phyloP scores from a whole-genome alignment of 2,113 vertebrate species.

The Channa maculata region DNA sequence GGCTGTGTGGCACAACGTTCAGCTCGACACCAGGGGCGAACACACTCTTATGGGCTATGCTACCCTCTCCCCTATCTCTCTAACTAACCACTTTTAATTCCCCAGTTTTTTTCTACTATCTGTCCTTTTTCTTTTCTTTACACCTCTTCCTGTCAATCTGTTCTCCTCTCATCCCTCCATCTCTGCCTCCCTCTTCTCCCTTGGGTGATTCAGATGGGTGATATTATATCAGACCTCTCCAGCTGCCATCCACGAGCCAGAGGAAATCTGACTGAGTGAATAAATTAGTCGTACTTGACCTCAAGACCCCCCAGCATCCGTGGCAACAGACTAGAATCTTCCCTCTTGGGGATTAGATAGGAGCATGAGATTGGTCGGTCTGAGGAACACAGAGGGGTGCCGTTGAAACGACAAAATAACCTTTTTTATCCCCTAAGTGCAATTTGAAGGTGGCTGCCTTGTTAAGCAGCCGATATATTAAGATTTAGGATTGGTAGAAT shows the following conservation, averaged over 20 bases:
- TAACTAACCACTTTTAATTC: constrained; percentile 75
- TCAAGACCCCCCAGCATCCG: constrained; percentile 73
- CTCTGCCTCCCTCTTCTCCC: constrained; percentile 57
- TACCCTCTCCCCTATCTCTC: constrained; percentile 57
- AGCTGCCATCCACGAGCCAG: constrained; percentile 82
- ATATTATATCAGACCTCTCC: constrained; percentile 84
- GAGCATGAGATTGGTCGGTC: constrained; percentile 67
- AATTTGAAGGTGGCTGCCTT: constrained; percentile 73
- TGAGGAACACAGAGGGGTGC: constrained; percentile 61
- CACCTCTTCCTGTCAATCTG: constrained; percentile 69
- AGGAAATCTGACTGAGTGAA: constrained; percentile 89
- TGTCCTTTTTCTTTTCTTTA: constrained; percentile 55
- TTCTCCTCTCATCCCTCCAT: constrained; percentile 61
- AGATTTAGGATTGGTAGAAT: constrained; percentile 41
- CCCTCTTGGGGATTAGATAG: constrained; percentile 77
- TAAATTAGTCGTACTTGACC: constrained; percentile 88
- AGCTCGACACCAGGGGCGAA: constrained; percentile 62
- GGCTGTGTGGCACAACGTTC: constrained; percentile 69
- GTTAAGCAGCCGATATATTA: constrained; percentile 59
- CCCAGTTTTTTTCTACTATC: constrained; percentile 68
- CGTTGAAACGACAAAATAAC: constrained; percentile 73
- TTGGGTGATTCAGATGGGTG: constrained; percentile 81
- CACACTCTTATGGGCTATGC: constrained; percentile 51
- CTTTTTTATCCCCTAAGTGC: constrained; percentile 76
- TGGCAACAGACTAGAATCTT: constrained; percentile 71